phyloP scores from a whole-genome alignment of 2,113 vertebrate genomes.

The Corythaeola cristata region DNA sequence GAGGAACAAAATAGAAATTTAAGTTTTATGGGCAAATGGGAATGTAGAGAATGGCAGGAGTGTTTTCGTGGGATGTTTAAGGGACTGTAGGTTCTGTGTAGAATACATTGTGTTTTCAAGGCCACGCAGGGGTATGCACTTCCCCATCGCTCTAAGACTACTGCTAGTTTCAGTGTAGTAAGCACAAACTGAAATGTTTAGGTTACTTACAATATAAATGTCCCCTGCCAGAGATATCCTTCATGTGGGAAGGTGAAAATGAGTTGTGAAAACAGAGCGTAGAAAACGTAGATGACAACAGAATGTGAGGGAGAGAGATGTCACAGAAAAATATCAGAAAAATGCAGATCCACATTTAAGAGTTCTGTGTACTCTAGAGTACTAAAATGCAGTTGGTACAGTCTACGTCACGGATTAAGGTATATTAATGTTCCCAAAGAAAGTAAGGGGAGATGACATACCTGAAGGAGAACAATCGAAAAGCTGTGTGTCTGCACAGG shows the following conservation, averaged over 20 bases:
- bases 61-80: background rate
- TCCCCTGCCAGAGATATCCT: slow-evolving; percentile 38
- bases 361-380: background rate
- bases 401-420: background rate
- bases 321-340: background rate
- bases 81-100: background rate
- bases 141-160: background rate
- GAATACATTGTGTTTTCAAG: background rate
- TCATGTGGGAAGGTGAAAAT: slow-evolving; percentile 44
- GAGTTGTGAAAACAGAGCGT: slow-evolving; percentile 32
- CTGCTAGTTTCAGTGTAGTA: background rate
- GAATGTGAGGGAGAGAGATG: background rate
- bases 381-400: background rate
- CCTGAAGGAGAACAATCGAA: background rate
- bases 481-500: background rate
- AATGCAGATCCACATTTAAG: background rate
- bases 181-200: background rate
- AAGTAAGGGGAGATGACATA: background rate
- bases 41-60: background rate
- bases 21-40: background rate
- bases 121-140: background rate
- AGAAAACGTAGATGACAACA: background rate
- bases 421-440: background rate
- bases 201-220: slow-evolving; percentile 27
- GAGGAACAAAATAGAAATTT: background rate